Percentiles rank a stretch among this genome's conserved stretches.
Evolutionary conservation across 2,888 invertebrate genomes (phyloP).

Genomic region (Rotaria sp.): DNA sequence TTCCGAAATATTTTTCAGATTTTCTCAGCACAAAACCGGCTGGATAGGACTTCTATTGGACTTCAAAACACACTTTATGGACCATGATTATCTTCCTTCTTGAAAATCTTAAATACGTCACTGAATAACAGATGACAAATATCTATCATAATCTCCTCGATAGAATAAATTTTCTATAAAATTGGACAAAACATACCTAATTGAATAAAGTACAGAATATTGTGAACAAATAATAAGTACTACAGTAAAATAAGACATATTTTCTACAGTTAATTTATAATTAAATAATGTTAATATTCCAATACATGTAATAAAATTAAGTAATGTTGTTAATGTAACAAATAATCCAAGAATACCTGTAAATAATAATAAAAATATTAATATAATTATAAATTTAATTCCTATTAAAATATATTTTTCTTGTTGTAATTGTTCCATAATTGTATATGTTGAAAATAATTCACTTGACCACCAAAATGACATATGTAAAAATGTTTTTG

Average conservation of each 20-base stretch:
- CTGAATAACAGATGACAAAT: too few species aligned
- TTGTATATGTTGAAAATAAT: not conserved
- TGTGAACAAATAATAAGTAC: not conserved
- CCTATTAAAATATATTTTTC: not conserved
- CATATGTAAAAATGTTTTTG: not conserved
- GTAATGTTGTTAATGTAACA: not conserved
- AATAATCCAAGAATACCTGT: not conserved
- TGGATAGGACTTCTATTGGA: too few species aligned
- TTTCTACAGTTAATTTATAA: not conserved
- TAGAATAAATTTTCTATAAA: too few species aligned
- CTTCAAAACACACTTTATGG: too few species aligned
- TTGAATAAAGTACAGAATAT: not conserved
- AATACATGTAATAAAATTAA: not conserved
- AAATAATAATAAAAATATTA: not conserved
- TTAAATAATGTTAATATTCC: not conserved
- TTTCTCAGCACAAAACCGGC: too few species aligned
- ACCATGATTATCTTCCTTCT: too few species aligned
- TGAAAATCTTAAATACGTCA: too few species aligned
- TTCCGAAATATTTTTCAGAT: too few species aligned
- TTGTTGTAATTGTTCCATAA: constrained; percentile 2
- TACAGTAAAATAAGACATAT: not conserved
- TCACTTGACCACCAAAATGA: not conserved
- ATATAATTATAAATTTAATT: not conserved
- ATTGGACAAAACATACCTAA: not conserved
- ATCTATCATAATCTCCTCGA: too few species aligned